These are phyloP conservation scores for Ditylenchus dipsaci DNA, from an alignment of 1,140 invertebrate genomes.

Conservation along the genomic window DNA sequence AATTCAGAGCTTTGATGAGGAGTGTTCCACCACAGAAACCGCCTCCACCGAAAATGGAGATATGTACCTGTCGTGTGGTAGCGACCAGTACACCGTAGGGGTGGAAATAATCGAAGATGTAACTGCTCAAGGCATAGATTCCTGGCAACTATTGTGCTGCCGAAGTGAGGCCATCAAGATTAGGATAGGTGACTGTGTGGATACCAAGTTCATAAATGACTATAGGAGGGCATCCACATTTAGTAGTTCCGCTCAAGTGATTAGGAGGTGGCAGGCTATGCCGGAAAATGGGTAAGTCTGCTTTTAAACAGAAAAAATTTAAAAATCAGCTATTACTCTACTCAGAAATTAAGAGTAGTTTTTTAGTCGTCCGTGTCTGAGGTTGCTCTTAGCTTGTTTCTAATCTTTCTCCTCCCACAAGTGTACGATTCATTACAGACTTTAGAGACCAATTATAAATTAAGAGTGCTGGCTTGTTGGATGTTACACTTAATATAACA, in stretches of 20 bases:
- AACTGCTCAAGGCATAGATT: conserved; percentile 24
- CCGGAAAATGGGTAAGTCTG: conserved; percentile 43
- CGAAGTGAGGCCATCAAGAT: conserved; percentile 35
- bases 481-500: no score
- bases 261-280: conserved; percentile 48
- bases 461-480: no score
- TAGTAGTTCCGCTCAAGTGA: conserved; percentile 44
- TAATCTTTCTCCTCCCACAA: no score
- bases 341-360: no score
- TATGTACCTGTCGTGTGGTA: conserved; percentile 50
- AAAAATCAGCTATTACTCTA: no score
- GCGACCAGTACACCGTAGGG: conserved; percentile 47
- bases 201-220: conserved; percentile 51
- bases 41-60: conserved; percentile 50
- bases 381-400: no score
- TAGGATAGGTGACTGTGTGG: conserved; percentile 41
- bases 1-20: conserved; percentile 39
- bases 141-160: conserved; percentile 48
- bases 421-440: no score
- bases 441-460: no score
- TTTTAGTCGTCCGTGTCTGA: no score
- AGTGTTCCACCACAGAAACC: conserved; percentile 44
- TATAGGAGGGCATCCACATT: conserved; percentile 44
- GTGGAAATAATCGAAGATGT: conserved; percentile 48
- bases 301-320: not conserved